Base-by-base conservation (phyloP, 64 coral and sea anemone species). In the Stichodactyla helianthus region DNA sequence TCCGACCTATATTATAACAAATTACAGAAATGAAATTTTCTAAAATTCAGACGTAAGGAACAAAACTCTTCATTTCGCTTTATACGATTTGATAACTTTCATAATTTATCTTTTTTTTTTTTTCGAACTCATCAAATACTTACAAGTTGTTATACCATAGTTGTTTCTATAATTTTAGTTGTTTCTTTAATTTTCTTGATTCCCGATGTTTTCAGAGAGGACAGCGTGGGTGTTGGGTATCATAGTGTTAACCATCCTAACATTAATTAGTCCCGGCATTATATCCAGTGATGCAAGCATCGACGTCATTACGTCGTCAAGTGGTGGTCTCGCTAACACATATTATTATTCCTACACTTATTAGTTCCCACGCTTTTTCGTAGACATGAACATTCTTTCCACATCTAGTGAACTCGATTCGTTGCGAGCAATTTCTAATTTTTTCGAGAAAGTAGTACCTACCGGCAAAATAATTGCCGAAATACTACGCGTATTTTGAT, bases 221-320 rank as follows among this genome's bases (percentile, higher is more conserved):
- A 58, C n/a, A 74, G 68, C 68, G 68, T 74, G 25, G 68, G 68
- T 74, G 68, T 71, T 71, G 14, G 65, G 65, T 71, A 25, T 26
- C 65, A 71, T 71, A 12, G 68, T 74, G 68, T 31, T 74, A 27
- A 74, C 60, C 60, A 71, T 4, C 55, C 8, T 58, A 58, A 0
- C 11, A 71, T 74, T 74, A n/a, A 74, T 27, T 74, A 28, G 68
- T 31, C 10, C 10, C 27, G 10, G 8, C 68, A 74, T 74, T 74
- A n/a, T 74, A 74, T 26, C 68, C 25, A 74, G 63, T 22, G 63
- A 17, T 68, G 19, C 4, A 44, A 44, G 35, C 35, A 22, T 9
- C 27, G 7, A 74, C 68, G 68, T 27, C 25, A 74, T 74, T 74
- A 13, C 23, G 68, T 74, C 68, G 68, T 74, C 68, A 74, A 74